A percentile compares a stretch with the other conserved stretches of the same genome.
Evolutionary conservation across 2,888 invertebrate species (phyloP).

Genomic region (Epinotia nisella): DNA sequence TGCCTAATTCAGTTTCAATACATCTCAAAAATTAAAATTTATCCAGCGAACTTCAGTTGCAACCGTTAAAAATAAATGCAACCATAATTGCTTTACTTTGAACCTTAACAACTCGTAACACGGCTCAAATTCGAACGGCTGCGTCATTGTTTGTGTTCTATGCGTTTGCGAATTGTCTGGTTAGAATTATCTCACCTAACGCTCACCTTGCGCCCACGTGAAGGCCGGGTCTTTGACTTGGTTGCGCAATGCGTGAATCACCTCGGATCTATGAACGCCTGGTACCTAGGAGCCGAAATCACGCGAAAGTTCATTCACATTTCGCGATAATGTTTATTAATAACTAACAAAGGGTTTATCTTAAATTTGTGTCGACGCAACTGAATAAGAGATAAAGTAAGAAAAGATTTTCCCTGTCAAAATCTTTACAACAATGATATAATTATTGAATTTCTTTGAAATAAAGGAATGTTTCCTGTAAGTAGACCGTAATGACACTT

Average conservation of each 20-base stretch:
- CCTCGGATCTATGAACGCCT: constrained; percentile 31
- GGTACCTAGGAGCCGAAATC: constrained; percentile 4
- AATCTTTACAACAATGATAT: too few relatives aligned
- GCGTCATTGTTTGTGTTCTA: background rate
- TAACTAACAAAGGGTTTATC: background rate
- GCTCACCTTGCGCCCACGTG: constrained; percentile 39
- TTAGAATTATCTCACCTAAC: constrained; percentile 17
- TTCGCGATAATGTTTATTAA: constrained; percentile 7
- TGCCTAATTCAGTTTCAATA: background rate
- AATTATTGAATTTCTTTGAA: too few relatives aligned
- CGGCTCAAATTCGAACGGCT: background rate
- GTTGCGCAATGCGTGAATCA: constrained; percentile 39
- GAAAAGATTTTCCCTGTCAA: too few relatives aligned
- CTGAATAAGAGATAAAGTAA: too few relatives aligned
- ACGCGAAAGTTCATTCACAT: constrained; percentile 37
- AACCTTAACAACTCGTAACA: too few relatives aligned
- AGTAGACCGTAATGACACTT: too few relatives aligned
- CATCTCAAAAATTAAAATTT: background rate
- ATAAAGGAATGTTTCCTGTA: too few relatives aligned
- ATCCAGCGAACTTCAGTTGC: background rate
- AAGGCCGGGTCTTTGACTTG: constrained; percentile 39
- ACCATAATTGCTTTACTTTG: background rate
- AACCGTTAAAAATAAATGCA: background rate
- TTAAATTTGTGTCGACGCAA: too few relatives aligned
- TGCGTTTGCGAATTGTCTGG: background rate